phyloP scores from a whole-genome alignment of 2,888 invertebrate genomes.

The Dione juno region DNA sequence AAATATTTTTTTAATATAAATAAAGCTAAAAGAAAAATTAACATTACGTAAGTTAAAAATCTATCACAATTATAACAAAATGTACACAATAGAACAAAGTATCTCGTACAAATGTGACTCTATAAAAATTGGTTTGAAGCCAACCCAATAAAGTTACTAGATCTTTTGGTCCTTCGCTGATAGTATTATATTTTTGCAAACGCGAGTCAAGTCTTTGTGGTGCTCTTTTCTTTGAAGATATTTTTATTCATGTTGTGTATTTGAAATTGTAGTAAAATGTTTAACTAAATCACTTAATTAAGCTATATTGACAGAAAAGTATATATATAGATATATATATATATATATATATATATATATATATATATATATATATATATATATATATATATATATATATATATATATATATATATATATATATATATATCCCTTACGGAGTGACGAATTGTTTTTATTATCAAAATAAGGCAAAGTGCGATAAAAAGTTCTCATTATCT shows the following conservation, averaged over 20 bases:
- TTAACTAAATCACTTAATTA: not conserved
- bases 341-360: too few species aligned
- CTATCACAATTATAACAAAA: conserved; percentile 14
- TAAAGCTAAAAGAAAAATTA: not conserved
- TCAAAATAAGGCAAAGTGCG: too few species aligned
- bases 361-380: too few species aligned
- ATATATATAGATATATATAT: too few species aligned
- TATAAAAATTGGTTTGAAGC: conserved; percentile 21
- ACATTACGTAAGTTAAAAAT: not conserved
- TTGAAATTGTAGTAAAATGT: not conserved
- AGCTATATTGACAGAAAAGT: too few species aligned
- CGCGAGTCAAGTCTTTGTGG: conserved; percentile 30
- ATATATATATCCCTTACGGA: too few species aligned
- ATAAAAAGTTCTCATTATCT: too few species aligned
- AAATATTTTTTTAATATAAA: not conserved
- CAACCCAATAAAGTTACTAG: conserved; percentile 25
- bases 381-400: too few species aligned
- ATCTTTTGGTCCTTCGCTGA: conserved; percentile 33
- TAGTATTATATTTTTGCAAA: conserved; percentile 37
- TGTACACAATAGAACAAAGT: not conserved
- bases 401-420: too few species aligned
- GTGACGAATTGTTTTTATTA: too few species aligned
- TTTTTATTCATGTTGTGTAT: not conserved
- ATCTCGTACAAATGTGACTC: conserved; percentile 11
- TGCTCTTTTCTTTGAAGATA: conserved; percentile 27